Conservation (phyloP, 2,888 invertebrate genomes). For the Phymatocera aterrima region DNA sequence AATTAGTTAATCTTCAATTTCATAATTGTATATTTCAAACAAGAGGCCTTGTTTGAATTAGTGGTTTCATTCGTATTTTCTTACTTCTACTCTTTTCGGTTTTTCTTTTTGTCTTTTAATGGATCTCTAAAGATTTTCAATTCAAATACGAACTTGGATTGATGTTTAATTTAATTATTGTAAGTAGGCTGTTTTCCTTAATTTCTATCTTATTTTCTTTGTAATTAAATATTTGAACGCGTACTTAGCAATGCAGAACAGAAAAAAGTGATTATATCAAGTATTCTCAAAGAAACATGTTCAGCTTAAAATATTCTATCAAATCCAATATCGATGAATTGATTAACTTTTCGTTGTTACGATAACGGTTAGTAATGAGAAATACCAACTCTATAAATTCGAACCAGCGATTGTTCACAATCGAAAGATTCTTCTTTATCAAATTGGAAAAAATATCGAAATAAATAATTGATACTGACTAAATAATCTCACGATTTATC, state of each 20-base stretch:
- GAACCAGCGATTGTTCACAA: no score
- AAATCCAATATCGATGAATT: neutral
- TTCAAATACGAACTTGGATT: no score
- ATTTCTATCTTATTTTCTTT: conserved; percentile 15
- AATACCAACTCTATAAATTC: no score
- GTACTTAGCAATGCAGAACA: neutral
- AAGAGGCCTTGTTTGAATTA: conserved; percentile 31
- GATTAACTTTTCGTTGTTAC: neutral
- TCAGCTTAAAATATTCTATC: conserved; percentile 29
- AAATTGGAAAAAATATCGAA: no score
- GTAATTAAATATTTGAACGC: no score
- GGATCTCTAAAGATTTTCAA: conserved; percentile 52
- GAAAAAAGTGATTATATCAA: conserved; percentile 21
- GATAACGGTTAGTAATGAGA: neutral
- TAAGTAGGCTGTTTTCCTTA: conserved; percentile 6
- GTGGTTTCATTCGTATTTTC: neutral
- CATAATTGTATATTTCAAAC: no score
- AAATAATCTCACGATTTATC: no score
- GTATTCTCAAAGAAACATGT: conserved; percentile 36
- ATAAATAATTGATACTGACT: no score
- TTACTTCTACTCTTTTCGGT: neutral
- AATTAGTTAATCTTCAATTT: conserved; percentile 10
- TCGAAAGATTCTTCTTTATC: no score
- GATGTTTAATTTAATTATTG: conserved; percentile 42
- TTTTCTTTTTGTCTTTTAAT: conserved; percentile 49